Evolutionary conservation across 2,113 vertebrate species (phyloP).

Genomic region (Pogonocichla stellata): DNA sequence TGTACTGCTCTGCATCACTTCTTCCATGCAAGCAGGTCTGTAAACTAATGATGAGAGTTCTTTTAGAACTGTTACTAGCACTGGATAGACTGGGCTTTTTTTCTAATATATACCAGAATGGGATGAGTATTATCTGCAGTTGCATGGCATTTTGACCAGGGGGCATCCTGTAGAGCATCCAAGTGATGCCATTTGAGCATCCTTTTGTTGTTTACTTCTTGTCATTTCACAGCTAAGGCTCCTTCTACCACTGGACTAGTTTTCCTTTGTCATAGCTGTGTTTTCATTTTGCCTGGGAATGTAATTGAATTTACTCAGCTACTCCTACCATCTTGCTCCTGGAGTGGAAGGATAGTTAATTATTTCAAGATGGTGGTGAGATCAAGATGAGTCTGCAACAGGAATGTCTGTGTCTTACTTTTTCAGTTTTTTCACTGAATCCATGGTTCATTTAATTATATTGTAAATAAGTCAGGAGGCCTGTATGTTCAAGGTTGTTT

Average conservation of each 20-base stretch:
- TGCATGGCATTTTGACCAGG: not conserved
- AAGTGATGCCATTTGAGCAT: not conserved
- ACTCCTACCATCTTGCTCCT: not conserved
- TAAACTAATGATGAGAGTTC: not conserved
- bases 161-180: not conserved
- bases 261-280: not conserved
- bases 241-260: not conserved
- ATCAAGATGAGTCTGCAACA: not conserved
- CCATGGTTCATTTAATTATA: not conserved
- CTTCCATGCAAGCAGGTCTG: not conserved
- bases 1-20: not conserved
- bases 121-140: not conserved
- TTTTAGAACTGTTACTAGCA: not conserved
- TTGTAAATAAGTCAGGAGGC: not conserved
- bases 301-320: not conserved
- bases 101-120: not conserved
- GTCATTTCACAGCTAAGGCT: not conserved
- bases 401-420: not conserved
- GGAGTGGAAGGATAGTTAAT: not conserved
- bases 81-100: not conserved
- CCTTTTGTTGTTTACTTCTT: not conserved
- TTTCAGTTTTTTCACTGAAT: not conserved
- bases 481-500: not conserved
- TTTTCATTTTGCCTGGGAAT: not conserved
- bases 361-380: not conserved